Conservation (phyloP, 2,888 invertebrate species). For the Dryobotodes eremita region DNA sequence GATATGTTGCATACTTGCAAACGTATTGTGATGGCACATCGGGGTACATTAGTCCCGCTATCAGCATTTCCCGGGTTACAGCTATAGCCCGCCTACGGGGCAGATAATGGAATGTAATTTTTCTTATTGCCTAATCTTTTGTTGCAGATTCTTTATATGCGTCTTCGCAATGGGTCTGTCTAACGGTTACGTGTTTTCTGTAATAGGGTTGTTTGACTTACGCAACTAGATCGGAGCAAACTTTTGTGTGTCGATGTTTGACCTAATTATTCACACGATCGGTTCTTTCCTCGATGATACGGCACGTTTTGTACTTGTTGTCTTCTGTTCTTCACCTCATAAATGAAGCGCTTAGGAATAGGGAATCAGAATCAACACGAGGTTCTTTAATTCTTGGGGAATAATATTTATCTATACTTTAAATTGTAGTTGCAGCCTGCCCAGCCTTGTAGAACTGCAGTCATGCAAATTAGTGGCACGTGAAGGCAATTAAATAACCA, state of each 20-base stretch:
- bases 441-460: slow-evolving; percentile 13
- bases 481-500: slow-evolving; percentile 52
- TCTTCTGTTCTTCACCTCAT: not conserved
- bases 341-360: not conserved
- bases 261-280: slow-evolving; percentile 34
- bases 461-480: slow-evolving; percentile 31
- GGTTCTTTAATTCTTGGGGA: not conserved
- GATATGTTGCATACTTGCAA: slow-evolving; percentile 71
- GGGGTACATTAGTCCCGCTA: slow-evolving; percentile 46
- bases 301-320: slow-evolving; percentile 26
- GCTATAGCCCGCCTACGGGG: slow-evolving; percentile 42
- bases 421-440: not conserved
- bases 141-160: slow-evolving; percentile 40
- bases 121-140: slow-evolving; percentile 58
- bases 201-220: slow-evolving; percentile 40
- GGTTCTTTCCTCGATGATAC: slow-evolving; percentile 39
- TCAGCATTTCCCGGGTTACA: slow-evolving; percentile 56
- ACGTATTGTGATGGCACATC: slow-evolving; percentile 57
- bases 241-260: slow-evolving; percentile 25
- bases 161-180: slow-evolving; percentile 17
- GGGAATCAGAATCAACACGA: not conserved
- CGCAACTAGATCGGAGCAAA: slow-evolving; percentile 36
- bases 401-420: not conserved
- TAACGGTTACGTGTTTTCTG: slow-evolving; percentile 32
- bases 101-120: slow-evolving; percentile 51